A percentile compares a stretch with the other conserved stretches of the same genome.
Evolutionary conservation across 2,113 vertebrate genomes (phyloP).

Genomic region (Carettochelys insculpta): DNA sequence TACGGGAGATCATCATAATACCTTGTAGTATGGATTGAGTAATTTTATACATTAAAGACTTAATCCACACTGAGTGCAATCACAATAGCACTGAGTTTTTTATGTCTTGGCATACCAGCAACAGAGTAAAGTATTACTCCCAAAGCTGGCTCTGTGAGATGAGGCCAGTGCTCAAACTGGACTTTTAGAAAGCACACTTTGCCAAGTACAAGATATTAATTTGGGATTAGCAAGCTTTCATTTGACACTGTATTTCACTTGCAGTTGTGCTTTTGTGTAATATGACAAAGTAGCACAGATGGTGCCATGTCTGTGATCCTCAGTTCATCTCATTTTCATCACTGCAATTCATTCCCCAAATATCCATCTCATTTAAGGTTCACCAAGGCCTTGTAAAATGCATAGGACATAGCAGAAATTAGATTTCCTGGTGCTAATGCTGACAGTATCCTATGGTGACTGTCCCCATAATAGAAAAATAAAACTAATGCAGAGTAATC

Average conservation of each 20-base stretch:
- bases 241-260: constrained; percentile 38
- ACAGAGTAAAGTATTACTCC: constrained; percentile 32
- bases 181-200: constrained; percentile 24
- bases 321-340: constrained; percentile 61
- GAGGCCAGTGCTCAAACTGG: constrained; percentile 56
- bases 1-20: not conserved
- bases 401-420: constrained; percentile 46
- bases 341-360: constrained; percentile 48
- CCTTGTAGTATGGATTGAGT: not conserved
- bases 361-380: constrained; percentile 47
- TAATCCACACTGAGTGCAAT: not conserved
- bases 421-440: constrained; percentile 67
- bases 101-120: constrained; percentile 11
- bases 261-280: constrained; percentile 48
- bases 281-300: constrained; percentile 52
- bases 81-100: not conserved
- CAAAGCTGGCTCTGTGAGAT: constrained; percentile 40
- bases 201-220: constrained; percentile 45
- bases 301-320: constrained; percentile 46
- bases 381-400: constrained; percentile 35
- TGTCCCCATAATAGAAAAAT: constrained; percentile 48
- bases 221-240: constrained; percentile 57
- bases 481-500: constrained; percentile 47
- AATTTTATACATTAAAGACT: not conserved
- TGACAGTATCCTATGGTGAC: constrained; percentile 50